Conservation (phyloP, 2,888 invertebrate genomes). For the Onthophagus sagittarius region DNA sequence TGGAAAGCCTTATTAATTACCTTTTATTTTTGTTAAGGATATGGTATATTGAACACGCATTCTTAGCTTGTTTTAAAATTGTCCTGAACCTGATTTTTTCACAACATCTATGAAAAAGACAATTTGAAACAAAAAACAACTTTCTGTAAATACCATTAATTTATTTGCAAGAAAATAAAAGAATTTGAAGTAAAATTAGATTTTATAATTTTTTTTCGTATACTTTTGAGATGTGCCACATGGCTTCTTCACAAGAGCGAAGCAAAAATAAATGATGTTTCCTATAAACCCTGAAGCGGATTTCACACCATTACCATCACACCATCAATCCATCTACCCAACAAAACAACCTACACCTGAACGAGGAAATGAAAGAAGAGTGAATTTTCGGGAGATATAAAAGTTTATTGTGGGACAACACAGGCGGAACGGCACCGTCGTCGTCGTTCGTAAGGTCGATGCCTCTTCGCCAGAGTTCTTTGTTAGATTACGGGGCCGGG, state of each 20-base stretch:
- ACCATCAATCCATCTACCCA: not conserved
- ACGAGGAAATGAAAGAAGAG: not conserved
- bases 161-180: no score
- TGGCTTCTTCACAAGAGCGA: not conserved
- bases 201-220: no score
- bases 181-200: no score
- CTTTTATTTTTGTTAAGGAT: no score
- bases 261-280: not conserved
- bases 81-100: no score
- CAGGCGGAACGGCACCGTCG: slow-evolving; percentile 14
- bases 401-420: not conserved
- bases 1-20: no score
- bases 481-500: slow-evolving; percentile 25
- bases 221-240: not conserved
- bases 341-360: not conserved
- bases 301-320: not conserved
- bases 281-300: not conserved
- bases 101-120: no score
- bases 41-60: no score
- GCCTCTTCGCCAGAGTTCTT: slow-evolving; percentile 31
- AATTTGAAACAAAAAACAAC: no score
- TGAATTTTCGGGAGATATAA: not conserved
- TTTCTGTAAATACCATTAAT: no score
- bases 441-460: slow-evolving; percentile 27
- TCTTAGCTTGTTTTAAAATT: no score